These are phyloP conservation scores for Cisticola juncidis DNA, from an alignment of 2,113 vertebrate species.

Conservation along the genomic window DNA sequence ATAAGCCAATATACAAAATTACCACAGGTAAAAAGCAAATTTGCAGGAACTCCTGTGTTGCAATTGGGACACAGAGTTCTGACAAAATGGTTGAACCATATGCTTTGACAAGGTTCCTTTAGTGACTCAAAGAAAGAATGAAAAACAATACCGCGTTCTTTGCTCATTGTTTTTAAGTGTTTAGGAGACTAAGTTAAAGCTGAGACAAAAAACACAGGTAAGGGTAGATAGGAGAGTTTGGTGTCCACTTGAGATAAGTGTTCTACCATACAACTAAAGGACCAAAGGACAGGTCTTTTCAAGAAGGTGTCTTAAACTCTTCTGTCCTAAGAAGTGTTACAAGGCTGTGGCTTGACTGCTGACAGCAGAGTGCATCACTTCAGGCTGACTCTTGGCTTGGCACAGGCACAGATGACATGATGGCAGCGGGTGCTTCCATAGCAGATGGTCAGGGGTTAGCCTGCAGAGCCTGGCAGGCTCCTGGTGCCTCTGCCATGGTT, in stretches of 20 bases:
- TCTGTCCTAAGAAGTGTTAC: neutral
- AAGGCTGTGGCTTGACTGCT: neutral
- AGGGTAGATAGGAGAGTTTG: neutral
- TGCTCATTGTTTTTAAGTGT: neutral
- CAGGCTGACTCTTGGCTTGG: neutral
- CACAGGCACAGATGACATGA: neutral
- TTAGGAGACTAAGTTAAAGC: neutral
- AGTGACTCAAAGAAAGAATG: neutral
- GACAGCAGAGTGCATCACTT: neutral
- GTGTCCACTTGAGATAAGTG: neutral
- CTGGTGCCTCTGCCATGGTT: neutral
- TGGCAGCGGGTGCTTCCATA: neutral
- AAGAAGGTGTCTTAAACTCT: neutral
- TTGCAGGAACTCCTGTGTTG: neutral
- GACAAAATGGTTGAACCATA: neutral
- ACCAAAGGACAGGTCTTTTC: neutral
- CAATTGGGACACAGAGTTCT: neutral
- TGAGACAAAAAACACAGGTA: neutral
- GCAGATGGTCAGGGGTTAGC: slow-evolving; percentile 48
- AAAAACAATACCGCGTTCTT: neutral
- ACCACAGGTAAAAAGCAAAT: neutral
- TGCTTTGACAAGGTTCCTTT: neutral
- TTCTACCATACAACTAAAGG: neutral
- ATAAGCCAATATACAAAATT: neutral
- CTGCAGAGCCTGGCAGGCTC: slow-evolving; percentile 42